Conservation (phyloP, 2,888 invertebrate species). For the Eupithecia dodoneata region DNA sequence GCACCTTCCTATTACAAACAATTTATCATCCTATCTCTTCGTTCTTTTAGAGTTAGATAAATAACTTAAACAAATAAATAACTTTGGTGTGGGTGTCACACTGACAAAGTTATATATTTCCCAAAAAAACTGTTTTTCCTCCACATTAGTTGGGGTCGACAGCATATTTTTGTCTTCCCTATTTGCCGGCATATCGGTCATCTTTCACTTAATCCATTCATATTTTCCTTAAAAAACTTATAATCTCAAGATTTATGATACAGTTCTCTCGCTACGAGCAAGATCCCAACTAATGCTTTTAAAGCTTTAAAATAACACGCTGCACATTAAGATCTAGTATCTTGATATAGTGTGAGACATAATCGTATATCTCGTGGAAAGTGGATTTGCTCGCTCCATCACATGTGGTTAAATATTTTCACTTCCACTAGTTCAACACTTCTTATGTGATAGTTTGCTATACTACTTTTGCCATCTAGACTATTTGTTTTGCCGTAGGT, state of each 20-base stretch:
- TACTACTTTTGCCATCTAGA: neutral
- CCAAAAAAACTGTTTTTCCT: neutral
- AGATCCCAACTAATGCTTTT: neutral
- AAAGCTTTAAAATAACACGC: neutral
- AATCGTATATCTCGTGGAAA: slow-evolving; percentile 37
- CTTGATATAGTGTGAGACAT: slow-evolving; percentile 18
- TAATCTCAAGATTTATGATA: neutral
- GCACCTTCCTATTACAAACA: neutral
- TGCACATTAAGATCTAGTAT: slow-evolving; percentile 6
- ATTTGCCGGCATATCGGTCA: neutral
- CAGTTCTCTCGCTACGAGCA: neutral
- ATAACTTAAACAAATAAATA: no score
- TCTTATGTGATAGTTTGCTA: neutral
- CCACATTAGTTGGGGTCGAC: neutral
- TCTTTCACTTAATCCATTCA: neutral
- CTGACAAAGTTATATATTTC: neutral
- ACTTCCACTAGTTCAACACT: slow-evolving; percentile 27
- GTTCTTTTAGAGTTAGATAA: neutral
- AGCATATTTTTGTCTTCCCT: neutral
- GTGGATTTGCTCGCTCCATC: slow-evolving; percentile 32
- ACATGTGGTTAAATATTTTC: slow-evolving; percentile 38
- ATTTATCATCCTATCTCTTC: neutral
- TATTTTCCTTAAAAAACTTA: neutral
- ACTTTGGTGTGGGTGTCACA: no score
- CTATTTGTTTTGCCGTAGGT: neutral